Evolutionary conservation across 2,113 vertebrate genomes (phyloP), one percentile per base, ranked within the genome.

Genomic region (Neoarius graeffei): DNA sequence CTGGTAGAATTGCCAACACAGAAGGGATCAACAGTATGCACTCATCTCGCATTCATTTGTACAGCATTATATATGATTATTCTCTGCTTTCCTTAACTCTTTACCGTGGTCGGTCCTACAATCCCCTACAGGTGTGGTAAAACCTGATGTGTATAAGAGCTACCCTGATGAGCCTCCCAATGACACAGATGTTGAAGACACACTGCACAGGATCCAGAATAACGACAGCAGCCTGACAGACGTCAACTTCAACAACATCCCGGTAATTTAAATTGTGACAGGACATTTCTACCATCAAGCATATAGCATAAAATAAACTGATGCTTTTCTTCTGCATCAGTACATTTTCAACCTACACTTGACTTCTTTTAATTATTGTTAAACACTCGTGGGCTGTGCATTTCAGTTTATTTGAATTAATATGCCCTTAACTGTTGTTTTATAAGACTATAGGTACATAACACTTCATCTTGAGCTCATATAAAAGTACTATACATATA

Each of bases 201-300:
- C 97, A 0, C 93, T 99, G 88, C 91, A 85, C 89, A 95, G 95
- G 57, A 96, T 99, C 91, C 94, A 94, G 89, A 96, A 92, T 90
- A 96, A 99, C 0, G 97, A 98, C 88, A 94, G 93, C 69, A 88
- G 92, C 0, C 92, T 99, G 92, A 95, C 93, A 10, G 96, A 99
- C 0, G 96, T 99, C 93, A 99, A 99, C 95, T 96, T 99, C 87
- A 99, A 99, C 94, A 99, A 99, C 92, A 99, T 99, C 92, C 96
- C 97, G 97, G 98, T 98, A 84, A 85, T 69, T 30, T 42, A 25
- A 84, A 60, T 3, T 4, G 0, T 14, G 30, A 81, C 9, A 80
- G 19, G 27, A n/a, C 27, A 7, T 60, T 81, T 27, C 8, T 60
- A 23, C 3, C 30, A 35, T 42, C 2, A 9, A 20, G 54, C 17